Evolutionary conservation across 2,797 vertebrate species (phyloP).

Genomic region (Gymnothorax javanicus): DNA sequence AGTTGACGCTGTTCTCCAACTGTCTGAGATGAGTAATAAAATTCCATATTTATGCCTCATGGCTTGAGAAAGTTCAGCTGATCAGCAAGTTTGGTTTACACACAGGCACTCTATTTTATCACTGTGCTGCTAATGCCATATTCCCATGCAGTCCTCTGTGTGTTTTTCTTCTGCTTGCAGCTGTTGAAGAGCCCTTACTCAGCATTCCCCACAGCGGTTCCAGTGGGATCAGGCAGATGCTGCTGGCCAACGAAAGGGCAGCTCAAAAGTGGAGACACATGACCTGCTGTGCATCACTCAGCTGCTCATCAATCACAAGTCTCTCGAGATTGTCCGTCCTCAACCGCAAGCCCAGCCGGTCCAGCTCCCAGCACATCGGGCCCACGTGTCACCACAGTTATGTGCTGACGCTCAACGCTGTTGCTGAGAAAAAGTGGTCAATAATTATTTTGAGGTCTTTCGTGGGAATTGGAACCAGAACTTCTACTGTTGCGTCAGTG

Average conservation of each 20-base stretch:
- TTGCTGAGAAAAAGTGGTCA: neutral
- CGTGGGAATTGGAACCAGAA: neutral
- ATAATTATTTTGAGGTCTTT: conserved; percentile 4
- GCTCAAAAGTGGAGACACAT: neutral
- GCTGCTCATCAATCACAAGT: neutral
- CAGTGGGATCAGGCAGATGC: neutral
- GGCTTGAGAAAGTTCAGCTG: neutral
- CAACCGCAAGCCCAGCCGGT: neutral
- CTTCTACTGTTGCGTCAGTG: neutral
- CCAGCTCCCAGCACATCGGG: neutral
- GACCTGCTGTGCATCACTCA: neutral
- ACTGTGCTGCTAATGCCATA: neutral
- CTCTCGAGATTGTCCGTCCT: neutral
- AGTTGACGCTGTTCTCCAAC: neutral
- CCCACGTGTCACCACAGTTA: neutral
- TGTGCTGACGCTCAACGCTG: neutral
- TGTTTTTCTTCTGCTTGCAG: neutral
- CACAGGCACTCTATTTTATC: neutral
- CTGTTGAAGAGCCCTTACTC: conserved; percentile 4
- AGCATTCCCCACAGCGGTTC: neutral
- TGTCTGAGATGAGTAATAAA: neutral
- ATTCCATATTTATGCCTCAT: neutral
- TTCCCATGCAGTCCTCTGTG: neutral
- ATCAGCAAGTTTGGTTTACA: conserved; percentile 5
- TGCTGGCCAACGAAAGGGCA: neutral